Evolutionary conservation across 2,797 vertebrate genomes (phyloP), one percentile per base, ranked within the genome.

Genomic region (Coccyzus lansbergi): DNA sequence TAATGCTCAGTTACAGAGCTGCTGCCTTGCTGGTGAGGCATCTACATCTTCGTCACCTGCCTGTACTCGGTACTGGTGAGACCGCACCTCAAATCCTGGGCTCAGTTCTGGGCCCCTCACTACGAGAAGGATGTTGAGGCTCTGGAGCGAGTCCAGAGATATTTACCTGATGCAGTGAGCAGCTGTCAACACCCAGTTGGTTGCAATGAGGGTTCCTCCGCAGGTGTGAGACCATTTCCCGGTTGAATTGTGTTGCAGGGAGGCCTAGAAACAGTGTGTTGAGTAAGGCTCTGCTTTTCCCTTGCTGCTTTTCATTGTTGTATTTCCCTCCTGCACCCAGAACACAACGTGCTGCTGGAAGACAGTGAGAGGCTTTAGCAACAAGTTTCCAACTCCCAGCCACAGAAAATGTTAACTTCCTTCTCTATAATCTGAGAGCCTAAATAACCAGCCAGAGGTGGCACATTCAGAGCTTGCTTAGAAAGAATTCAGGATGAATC

Each of bases 161-260:
- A 2, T 25, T 18, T 95, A 99, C 98, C 98, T 94, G 93, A 99
- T 98, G 97, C 99, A 99, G 97, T 99, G 98, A 93, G 98, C 99
- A 33, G 99, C 99, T 10, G 99, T 99, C 90, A 99, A 49, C 44
- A 99, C 98, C 99, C 98, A 99, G 91, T 97, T 97, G 20, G 94
- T 36, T 34, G 97, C 96, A 68, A 99, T 98, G 93, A 99, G 98
- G 52, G 97, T 98, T 19, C 98, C 98, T 74, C 99, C 98, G 5
- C 98, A 99, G 82, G 98, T 99, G 96, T 99, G 98, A 33, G 2
- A 31, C 98, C 98, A 99, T 13, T 56, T 60, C 1, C 97, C 97
- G 1, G 65, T 20, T 8, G 67, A 97, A 22, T 21, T 75, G 95
- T 98, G 98, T 74, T 99, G 98, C 78, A 99, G 98, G 74, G 99